phyloP scores from a whole-genome alignment of 2,797 vertebrate genomes.

The Hypotaenidia okinawae region DNA sequence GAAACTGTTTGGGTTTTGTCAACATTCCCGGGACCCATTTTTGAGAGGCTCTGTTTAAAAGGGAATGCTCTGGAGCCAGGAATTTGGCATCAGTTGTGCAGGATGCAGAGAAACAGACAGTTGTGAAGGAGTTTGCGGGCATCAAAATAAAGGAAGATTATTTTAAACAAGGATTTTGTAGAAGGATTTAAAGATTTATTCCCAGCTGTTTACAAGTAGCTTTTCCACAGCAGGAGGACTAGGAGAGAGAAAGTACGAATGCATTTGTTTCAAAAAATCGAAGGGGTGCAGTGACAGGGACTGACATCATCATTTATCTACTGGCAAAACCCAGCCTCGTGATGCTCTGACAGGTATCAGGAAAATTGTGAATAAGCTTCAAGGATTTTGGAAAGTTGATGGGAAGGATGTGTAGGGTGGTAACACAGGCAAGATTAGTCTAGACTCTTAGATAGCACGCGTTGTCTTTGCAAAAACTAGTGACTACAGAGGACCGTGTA shows the following conservation, averaged over 20 bases:
- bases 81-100: not conserved
- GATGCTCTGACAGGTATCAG: not conserved
- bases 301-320: not conserved
- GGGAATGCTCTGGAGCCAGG: not conserved
- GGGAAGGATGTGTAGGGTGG: not conserved
- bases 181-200: not conserved
- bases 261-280: not conserved
- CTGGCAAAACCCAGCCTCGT: not conserved
- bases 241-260: not conserved
- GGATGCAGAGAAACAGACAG: not conserved
- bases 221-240: not conserved
- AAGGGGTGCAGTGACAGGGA: not conserved
- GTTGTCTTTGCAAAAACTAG: not conserved
- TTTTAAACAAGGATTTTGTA: not conserved
- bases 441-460: not conserved
- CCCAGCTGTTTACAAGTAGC: not conserved
- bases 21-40: not conserved
- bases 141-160: not conserved
- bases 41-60: not conserved
- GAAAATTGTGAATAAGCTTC: not conserved
- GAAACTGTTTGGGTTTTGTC: not conserved
- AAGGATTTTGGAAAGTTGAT: not conserved
- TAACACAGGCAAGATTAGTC: not conserved
- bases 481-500: not conserved
- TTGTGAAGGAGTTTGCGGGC: not conserved